A percentile compares a stretch with the other conserved stretches of the same genome.
Evolutionary conservation across 2,888 invertebrate species (phyloP).

Genomic region (Lasioglossum villosulum): DNA sequence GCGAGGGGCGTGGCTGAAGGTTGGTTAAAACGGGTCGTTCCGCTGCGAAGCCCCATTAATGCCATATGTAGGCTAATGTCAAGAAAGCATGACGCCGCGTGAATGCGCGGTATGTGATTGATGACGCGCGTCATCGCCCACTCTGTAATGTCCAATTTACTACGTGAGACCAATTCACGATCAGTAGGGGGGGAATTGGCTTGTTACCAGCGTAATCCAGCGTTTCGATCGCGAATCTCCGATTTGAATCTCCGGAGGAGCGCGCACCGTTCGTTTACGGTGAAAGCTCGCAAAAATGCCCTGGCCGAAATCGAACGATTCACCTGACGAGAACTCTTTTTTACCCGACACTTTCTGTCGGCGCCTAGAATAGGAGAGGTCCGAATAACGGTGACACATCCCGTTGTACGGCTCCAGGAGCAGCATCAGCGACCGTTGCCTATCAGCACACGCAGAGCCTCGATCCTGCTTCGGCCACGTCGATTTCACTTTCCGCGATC

Average conservation of each 20-base stretch:
- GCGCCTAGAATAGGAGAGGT: neutral
- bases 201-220: conserved; percentile 20
- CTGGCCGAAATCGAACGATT: conserved; percentile 15
- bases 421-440: neutral
- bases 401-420: neutral
- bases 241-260: neutral
- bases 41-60: conserved; percentile 59
- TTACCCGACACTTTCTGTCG: conserved; percentile 33
- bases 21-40: conserved; percentile 59
- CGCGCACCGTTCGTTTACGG: neutral
- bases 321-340: conserved; percentile 5
- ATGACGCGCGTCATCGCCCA: conserved; percentile 77
- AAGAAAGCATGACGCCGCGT: conserved; percentile 78
- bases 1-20: conserved; percentile 65
- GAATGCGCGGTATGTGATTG: conserved; percentile 74
- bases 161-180: conserved; percentile 55
- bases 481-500: conserved; percentile 58
- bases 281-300: conserved; percentile 47
- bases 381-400: conserved; percentile 36
- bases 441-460: conserved; percentile 29
- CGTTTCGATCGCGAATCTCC: neutral
- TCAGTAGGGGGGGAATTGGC: conserved; percentile 16
- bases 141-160: conserved; percentile 62
- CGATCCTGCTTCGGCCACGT: conserved; percentile 39
- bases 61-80: conserved; percentile 79